Evolutionary conservation across 2,888 invertebrate species (phyloP).

Genomic region (Clunio marinus): DNA sequence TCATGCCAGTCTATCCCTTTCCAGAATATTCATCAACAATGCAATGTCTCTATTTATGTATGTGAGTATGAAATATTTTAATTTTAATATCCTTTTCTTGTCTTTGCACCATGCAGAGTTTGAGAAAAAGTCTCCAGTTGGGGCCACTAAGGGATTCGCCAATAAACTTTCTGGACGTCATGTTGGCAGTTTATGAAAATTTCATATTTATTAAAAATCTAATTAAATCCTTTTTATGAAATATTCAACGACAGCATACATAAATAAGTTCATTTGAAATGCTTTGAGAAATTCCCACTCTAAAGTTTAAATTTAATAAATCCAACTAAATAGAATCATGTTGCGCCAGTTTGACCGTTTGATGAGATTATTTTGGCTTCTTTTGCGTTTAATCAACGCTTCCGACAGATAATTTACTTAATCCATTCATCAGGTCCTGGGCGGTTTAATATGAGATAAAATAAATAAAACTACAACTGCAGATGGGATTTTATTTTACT

Average conservation of each 20-base stretch:
- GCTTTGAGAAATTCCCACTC: too few species aligned
- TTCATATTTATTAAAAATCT: too few species aligned
- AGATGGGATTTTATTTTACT: background rate
- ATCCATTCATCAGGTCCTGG: constrained; percentile 10
- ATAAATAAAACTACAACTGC: constrained; percentile 18
- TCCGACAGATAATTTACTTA: background rate
- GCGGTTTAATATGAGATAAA: constrained; percentile 3
- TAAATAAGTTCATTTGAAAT: too few species aligned
- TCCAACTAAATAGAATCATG: too few species aligned
- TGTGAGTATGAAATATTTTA: background rate
- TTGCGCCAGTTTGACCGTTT: too few species aligned
- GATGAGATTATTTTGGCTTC: too few species aligned
- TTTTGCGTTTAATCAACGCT: constrained; percentile 7
- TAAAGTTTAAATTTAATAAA: too few species aligned
- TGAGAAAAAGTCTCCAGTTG: background rate
- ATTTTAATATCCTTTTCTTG: background rate
- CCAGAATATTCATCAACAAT: constrained; percentile 20
- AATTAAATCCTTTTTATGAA: background rate
- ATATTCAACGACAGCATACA: too few species aligned
- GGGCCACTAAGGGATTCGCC: too few species aligned
- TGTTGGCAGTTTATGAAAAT: too few species aligned
- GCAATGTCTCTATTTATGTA: too few species aligned
- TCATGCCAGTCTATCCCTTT: constrained; percentile 31
- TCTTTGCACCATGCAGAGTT: background rate
- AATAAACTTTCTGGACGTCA: background rate